phyloP scores from a whole-genome alignment of 1,140 invertebrate species.

The Pararge aegeria region DNA sequence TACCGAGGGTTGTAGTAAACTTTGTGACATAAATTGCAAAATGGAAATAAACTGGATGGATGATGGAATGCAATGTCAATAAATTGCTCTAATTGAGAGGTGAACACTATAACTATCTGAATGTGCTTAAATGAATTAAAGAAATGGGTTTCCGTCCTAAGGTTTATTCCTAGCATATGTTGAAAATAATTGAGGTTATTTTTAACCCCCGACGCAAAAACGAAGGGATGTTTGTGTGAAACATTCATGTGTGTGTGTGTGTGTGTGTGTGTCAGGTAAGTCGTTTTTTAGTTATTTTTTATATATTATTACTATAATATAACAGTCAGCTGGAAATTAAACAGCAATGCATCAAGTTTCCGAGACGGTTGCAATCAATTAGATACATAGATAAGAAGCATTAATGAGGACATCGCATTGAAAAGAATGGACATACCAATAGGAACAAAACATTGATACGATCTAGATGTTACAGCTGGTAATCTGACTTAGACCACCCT shows the following conservation, averaged over 20 bases:
- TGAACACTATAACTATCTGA: background rate
- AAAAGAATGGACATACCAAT: constrained; percentile 5
- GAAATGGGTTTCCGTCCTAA: background rate
- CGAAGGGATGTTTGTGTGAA: no score
- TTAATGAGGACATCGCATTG: constrained; percentile 8
- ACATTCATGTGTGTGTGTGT: no score
- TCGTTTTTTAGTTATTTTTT: no score
- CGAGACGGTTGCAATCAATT: constrained; percentile 4
- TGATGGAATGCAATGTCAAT: background rate
- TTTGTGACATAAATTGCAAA: no score
- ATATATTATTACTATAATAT: no score
- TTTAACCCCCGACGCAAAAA: no score
- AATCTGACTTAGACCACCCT: background rate
- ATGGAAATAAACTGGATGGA: no score
- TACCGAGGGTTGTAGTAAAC: no score
- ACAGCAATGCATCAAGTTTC: background rate
- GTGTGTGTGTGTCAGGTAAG: no score
- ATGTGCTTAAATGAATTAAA: background rate
- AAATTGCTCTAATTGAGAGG: background rate
- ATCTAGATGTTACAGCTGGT: constrained; percentile 1
- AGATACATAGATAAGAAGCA: constrained; percentile 5
- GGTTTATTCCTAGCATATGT: background rate
- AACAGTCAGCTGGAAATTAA: background rate
- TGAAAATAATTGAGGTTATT: background rate
- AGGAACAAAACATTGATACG: background rate